phyloP scores from a whole-genome alignment of 2,797 vertebrate genomes.

The Muscicapa striata region DNA sequence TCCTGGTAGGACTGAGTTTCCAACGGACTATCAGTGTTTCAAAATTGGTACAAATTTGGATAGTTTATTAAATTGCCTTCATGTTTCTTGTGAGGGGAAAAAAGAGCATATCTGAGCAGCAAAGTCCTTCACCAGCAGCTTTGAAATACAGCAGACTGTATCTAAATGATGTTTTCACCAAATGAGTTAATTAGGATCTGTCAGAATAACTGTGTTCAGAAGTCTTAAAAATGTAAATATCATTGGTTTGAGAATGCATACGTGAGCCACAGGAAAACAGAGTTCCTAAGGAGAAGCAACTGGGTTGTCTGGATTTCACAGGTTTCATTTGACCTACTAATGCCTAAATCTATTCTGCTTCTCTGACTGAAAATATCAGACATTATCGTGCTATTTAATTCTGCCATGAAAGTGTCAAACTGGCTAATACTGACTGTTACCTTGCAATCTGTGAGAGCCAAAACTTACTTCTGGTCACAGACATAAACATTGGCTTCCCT shows the following conservation, averaged over 20 bases:
- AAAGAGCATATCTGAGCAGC: not conserved
- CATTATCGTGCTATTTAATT: not conserved
- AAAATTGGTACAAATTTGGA: not conserved
- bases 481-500: not conserved
- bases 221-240: not conserved
- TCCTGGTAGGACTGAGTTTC: not conserved
- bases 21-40: not conserved
- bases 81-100: not conserved
- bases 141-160: not conserved
- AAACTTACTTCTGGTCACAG: not conserved
- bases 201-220: not conserved
- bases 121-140: not conserved
- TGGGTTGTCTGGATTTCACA: not conserved
- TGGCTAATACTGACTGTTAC: not conserved
- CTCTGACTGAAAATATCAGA: not conserved
- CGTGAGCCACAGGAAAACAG: not conserved
- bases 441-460: not conserved
- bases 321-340: not conserved
- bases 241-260: not conserved
- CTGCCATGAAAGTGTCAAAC: not conserved
- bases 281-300: not conserved
- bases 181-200: not conserved
- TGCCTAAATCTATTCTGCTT: not conserved
- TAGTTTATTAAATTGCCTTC: not conserved
- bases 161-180: not conserved